Conservation (phyloP, 2,888 invertebrate species). For the Phasia obesa region DNA sequence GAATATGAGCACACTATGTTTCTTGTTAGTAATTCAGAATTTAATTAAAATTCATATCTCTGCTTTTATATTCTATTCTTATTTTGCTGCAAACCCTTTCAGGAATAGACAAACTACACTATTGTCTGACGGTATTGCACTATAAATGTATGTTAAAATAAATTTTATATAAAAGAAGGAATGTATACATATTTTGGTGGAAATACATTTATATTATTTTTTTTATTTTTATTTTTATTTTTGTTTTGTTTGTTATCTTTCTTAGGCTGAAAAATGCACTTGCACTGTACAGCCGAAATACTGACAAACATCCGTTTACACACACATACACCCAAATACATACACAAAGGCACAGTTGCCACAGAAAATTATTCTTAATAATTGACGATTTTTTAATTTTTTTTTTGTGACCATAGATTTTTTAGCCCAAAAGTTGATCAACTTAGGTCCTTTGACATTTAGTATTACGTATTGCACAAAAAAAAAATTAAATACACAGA, state of each 20-base stretch:
- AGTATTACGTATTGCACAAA: no score
- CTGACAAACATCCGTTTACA: constrained; percentile 40
- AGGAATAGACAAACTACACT: not conserved
- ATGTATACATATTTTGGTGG: constrained; percentile 29
- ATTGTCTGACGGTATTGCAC: not conserved
- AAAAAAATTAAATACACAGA: no score
- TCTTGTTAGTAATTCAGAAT: no score
- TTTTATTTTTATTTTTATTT: not conserved
- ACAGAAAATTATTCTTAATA: not conserved
- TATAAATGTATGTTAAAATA: constrained; percentile 17
- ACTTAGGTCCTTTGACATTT: no score
- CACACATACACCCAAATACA: not conserved
- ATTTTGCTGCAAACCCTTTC: constrained; percentile 29
- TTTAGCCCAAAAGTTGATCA: no score
- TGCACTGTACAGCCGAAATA: constrained; percentile 54
- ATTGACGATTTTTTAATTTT: no score
- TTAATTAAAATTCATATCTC: no score
- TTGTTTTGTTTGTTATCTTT: constrained; percentile 59
- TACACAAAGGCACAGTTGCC: not conserved
- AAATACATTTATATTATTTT: constrained; percentile 14
- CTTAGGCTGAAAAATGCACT: constrained; percentile 69
- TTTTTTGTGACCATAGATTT: no score
- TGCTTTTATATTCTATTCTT: not conserved
- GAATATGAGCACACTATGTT: no score
- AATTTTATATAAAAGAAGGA: constrained; percentile 33